Evolutionary conservation across 2,888 invertebrate species (phyloP).

Genomic region (Agonopterix alstromeriana): DNA sequence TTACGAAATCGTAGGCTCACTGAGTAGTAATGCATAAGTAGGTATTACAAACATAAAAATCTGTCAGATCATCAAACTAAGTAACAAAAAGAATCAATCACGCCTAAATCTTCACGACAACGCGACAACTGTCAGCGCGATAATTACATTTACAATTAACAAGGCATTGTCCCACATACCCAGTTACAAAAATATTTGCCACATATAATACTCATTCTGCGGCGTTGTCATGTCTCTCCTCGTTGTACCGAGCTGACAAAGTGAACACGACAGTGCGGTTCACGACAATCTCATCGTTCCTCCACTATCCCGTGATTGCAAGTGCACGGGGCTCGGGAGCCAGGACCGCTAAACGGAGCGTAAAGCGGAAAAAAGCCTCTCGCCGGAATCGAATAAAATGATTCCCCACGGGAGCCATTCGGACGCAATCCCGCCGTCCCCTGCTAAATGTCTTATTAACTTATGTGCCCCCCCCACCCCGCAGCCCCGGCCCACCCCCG

Average conservation of each 20-base stretch:
- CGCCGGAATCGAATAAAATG: conserved; percentile 84
- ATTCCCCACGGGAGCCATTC: conserved; percentile 84
- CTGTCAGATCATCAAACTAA: too few relatives aligned
- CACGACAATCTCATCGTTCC: conserved; percentile 14
- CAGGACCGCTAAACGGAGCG: conserved; percentile 71
- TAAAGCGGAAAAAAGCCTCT: conserved; percentile 71
- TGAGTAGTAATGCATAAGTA: too few relatives aligned
- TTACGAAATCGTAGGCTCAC: too few relatives aligned
- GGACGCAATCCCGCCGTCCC: conserved; percentile 79
- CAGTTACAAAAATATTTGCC: conserved; percentile 24
- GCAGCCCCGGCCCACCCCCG: conserved; percentile 30
- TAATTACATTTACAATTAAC: background rate
- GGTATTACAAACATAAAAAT: too few relatives aligned
- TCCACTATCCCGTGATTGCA: conserved; percentile 51
- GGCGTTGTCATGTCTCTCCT: background rate
- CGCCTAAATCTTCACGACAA: background rate
- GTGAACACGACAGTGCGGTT: background rate
- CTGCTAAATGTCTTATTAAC: conserved; percentile 77
- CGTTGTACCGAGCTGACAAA: background rate
- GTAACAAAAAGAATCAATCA: background rate
- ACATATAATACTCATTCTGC: conserved; percentile 16
- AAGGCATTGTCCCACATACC: conserved; percentile 27
- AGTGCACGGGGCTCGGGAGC: conserved; percentile 26
- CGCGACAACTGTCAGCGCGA: background rate
- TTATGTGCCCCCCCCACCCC: conserved; percentile 60